These are phyloP conservation scores for Poecile montanus DNA, from an alignment of 2,797 vertebrate genomes.

Conservation along the genomic window DNA sequence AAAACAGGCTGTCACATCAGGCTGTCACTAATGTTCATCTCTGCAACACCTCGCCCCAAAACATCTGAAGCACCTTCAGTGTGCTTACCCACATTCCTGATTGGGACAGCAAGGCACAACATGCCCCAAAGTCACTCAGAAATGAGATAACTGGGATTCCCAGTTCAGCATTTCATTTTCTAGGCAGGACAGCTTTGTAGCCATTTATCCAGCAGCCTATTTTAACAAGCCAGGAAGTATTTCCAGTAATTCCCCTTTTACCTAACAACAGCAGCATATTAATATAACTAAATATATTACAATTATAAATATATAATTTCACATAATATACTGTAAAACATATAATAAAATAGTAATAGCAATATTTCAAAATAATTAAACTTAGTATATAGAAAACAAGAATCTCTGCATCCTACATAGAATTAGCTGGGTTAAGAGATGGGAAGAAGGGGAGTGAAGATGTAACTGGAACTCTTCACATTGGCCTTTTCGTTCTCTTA, in stretches of 20 bases:
- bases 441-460: background rate
- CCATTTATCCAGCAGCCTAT: background rate
- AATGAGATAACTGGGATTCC: background rate
- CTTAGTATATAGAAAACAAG: background rate
- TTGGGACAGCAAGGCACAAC: background rate
- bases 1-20: background rate
- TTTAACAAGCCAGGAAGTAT: background rate
- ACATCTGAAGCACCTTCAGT: background rate
- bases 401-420: background rate
- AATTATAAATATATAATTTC: too few species aligned
- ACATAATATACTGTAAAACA: too few species aligned
- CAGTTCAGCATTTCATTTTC: background rate
- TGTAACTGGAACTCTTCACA: background rate
- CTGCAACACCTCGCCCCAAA: fast-evolving
- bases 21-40: background rate
- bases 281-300: background rate
- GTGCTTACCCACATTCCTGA: background rate
- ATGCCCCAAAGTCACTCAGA: background rate
- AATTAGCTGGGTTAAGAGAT: background rate
- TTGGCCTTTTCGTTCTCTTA: background rate
- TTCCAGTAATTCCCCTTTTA: background rate
- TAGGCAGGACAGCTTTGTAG: background rate
- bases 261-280: background rate
- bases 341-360: too few species aligned
- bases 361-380: background rate